Evolutionary conservation across 2,888 invertebrate genomes (phyloP), one percentile per base, ranked within the genome.

Genomic region (Drosophila birchii): DNA sequence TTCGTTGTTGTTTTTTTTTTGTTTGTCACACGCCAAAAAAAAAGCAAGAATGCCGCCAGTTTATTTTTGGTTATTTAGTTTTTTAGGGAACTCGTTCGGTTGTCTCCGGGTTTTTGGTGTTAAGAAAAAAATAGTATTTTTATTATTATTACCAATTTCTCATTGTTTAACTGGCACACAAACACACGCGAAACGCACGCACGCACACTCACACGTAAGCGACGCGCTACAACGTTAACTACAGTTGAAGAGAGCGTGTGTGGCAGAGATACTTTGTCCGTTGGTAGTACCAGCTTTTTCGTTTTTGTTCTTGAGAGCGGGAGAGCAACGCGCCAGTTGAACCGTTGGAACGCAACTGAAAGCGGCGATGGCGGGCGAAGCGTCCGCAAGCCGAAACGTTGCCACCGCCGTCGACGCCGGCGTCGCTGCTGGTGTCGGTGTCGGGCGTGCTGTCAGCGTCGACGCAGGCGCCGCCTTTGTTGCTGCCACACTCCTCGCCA

Each of bases 61-160:
- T 68, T 68, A 68, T 68, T 68, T 68, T 68, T 68, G 67, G 67
- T 66, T 36, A 56, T 68, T 68, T 68, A 47, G 39, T 64, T 64
- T 49, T 23, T 64, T 26, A 18, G 49, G 60, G 60, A 51, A 60
- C 45, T 58, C 14, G 43, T 43, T 57, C 29, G 14, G 44, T 26
- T 34, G 43, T 18, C 39, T 39, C 44, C 44, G 36, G 7, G 20
- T 18, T 53, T 51, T 41, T 41, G 39, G 34, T 55, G 55, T 55
- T 32, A n/a, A 26, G 39, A 39, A 20, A 51, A 43, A 39, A 32
- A 51, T 36, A 20, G 41, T 51, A 23, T 44, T 39, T 16, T 55
- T 60, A 49, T 34, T 43, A 23, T 74, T 76, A 79, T 83, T 80
- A 82, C 81, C 81, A 82, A 82, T 78, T 66, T 60, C 34, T 59